These are phyloP conservation scores for Perognathus longimembris DNA, from an alignment of 2,113 vertebrate genomes.

Conservation along the genomic window DNA sequence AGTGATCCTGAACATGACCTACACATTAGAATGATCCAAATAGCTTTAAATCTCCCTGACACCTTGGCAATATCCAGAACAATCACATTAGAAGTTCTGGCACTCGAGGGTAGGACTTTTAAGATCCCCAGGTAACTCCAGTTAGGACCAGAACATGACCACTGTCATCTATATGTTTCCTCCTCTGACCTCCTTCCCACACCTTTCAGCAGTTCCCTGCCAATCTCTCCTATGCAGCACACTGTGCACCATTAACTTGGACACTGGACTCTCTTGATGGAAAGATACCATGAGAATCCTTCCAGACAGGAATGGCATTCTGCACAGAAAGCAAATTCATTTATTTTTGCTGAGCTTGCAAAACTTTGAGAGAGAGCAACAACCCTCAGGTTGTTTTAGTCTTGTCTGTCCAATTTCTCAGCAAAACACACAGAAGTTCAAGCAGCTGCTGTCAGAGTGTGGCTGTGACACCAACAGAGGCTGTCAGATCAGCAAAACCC, in stretches of 20 bases:
- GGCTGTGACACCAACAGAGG: not conserved
- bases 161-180: not conserved
- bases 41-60: not conserved
- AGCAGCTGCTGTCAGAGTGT: not conserved
- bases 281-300: not conserved
- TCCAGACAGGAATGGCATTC: not conserved
- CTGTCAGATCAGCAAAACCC: not conserved
- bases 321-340: constrained; percentile 18
- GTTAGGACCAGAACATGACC: not conserved
- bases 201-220: not conserved
- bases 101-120: not conserved
- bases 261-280: not conserved
- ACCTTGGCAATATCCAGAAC: not conserved
- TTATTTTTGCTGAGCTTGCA: constrained; percentile 63
- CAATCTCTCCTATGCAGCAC: not conserved
- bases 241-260: not conserved
- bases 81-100: not conserved
- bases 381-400: not conserved
- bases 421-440: not conserved
- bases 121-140: not conserved
- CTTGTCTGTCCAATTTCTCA: constrained; percentile 37
- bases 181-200: not conserved
- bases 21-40: not conserved
- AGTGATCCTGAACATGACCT: not conserved
- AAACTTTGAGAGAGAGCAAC: not conserved